These are phyloP conservation scores for Halcyon leucocephala DNA, from an alignment of 2,797 vertebrate genomes.

Conservation along the genomic window DNA sequence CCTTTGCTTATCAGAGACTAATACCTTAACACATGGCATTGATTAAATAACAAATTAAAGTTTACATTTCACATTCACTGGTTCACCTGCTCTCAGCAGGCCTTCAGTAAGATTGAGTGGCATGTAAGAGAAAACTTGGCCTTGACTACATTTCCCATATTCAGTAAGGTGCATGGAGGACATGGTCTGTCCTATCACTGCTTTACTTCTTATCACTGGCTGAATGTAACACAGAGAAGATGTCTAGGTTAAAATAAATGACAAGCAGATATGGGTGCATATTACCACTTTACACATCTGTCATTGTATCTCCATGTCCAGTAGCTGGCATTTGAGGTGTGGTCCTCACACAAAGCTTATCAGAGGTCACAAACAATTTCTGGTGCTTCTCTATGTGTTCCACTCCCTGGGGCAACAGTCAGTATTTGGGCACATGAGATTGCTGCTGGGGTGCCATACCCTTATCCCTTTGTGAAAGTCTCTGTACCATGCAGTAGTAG, in stretches of 20 bases:
- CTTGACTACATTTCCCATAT: background rate
- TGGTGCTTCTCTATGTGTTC: background rate
- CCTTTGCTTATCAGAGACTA: background rate
- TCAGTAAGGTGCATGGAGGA: background rate
- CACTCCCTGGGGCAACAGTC: background rate
- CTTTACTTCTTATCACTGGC: background rate
- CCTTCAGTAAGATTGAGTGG: background rate
- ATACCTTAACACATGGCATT: background rate
- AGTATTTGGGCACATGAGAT: background rate
- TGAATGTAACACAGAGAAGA: background rate
- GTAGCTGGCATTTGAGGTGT: background rate
- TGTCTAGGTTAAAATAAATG: background rate
- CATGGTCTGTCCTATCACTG: background rate
- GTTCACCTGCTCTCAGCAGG: background rate
- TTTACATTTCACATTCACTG: background rate
- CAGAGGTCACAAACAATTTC: background rate
- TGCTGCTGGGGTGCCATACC: background rate
- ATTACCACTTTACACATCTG: background rate
- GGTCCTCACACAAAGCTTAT: background rate
- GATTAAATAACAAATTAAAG: background rate
- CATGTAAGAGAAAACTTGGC: background rate
- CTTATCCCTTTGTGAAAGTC: background rate
- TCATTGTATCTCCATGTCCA: background rate
- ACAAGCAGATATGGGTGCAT: background rate
- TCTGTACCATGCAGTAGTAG: background rate